Conservation (phyloP, 2,113 vertebrate genomes). For the Cairina moschata region DNA sequence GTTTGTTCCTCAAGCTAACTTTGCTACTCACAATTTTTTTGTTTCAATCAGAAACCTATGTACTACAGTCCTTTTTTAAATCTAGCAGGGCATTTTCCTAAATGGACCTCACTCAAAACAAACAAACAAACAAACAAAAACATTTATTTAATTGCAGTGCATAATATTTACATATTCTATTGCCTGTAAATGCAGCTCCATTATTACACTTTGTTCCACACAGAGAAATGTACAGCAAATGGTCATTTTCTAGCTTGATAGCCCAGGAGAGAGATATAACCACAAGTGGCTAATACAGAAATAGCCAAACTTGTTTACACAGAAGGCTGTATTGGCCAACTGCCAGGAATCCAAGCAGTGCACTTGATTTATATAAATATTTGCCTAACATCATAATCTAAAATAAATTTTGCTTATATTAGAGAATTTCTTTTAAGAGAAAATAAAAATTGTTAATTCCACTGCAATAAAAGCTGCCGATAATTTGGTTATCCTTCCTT, state of each 20-base stretch:
- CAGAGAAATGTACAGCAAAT: neutral
- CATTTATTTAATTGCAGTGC: neutral
- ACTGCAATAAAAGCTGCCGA: neutral
- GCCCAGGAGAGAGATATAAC: neutral
- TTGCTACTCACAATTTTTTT: neutral
- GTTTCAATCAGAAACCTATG: neutral
- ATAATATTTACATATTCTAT: neutral
- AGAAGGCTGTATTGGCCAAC: neutral
- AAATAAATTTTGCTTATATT: neutral
- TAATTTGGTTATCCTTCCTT: neutral
- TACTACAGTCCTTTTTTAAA: neutral
- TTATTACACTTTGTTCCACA: neutral
- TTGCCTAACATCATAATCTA: neutral
- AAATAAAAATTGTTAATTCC: neutral
- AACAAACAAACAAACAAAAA: neutral
- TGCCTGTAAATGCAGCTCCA: neutral
- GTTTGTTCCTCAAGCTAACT: neutral
- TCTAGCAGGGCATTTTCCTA: neutral
- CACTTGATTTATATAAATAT: neutral
- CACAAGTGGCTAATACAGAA: neutral
- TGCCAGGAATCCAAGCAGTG: neutral
- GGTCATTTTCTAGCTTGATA: neutral
- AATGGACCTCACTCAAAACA: neutral
- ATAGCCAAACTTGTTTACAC: neutral
- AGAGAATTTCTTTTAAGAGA: neutral